These are phyloP conservation scores for Hylaea fasciaria DNA, from an alignment of 2,888 invertebrate genomes.

Conservation along the genomic window DNA sequence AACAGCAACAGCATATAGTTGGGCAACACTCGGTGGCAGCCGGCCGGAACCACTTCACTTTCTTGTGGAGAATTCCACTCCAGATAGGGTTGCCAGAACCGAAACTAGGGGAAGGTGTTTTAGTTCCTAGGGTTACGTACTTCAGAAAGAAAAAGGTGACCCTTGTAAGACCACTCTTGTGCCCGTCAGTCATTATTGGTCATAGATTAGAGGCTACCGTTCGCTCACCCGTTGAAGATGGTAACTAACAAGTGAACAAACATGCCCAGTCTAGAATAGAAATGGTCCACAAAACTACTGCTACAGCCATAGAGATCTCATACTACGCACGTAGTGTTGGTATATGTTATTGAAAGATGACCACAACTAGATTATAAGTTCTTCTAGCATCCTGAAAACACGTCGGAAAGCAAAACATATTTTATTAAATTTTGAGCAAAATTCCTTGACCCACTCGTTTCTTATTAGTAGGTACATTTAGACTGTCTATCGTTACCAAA, in stretches of 20 bases:
- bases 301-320: no score
- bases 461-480: slow-evolving; percentile 7
- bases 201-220: no score
- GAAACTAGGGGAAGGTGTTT: background rate
- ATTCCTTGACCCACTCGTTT: slow-evolving; percentile 17
- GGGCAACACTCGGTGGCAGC: slow-evolving; percentile 58
- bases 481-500: slow-evolving; percentile 14
- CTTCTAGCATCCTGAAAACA: no score
- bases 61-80: slow-evolving; percentile 66
- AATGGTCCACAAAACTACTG: no score
- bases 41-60: slow-evolving; percentile 74
- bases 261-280: no score
- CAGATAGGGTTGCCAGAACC: slow-evolving; percentile 14
- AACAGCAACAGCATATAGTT: slow-evolving; percentile 35
- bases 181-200: no score
- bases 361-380: no score
- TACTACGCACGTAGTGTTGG: no score
- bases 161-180: no score
- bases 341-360: background rate
- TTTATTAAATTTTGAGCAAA: background rate
- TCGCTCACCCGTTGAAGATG: no score
- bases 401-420: background rate
- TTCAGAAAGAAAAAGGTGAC: background rate
- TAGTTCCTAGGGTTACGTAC: background rate
- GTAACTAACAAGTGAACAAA: no score